These are phyloP conservation scores for Dallia pectoralis DNA, from an alignment of 2,797 vertebrate genomes.

Conservation along the genomic window DNA sequence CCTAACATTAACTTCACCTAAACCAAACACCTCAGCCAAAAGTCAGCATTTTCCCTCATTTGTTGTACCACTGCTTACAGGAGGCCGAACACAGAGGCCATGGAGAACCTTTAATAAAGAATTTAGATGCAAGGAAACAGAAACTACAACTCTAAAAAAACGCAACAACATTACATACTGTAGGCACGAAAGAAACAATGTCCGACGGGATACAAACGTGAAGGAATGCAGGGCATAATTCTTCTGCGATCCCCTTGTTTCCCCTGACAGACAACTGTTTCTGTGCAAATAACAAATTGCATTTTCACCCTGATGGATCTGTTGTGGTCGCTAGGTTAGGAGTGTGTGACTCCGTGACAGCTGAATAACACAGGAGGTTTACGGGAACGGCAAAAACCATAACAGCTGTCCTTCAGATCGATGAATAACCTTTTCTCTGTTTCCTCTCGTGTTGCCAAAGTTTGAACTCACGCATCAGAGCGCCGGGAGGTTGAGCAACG, in stretches of 20 bases:
- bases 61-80: too few relatives aligned
- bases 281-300: background rate
- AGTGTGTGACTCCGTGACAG: background rate
- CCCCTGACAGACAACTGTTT: background rate
- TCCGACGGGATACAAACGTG: too few relatives aligned
- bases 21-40: too few relatives aligned
- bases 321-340: background rate
- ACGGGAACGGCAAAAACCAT: background rate
- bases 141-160: too few relatives aligned
- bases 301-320: background rate
- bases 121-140: too few relatives aligned
- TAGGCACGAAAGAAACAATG: too few relatives aligned
- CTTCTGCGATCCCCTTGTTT: background rate
- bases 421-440: background rate
- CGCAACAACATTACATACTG: too few relatives aligned
- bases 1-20: too few relatives aligned
- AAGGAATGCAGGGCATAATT: too few relatives aligned
- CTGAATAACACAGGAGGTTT: background rate
- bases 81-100: too few relatives aligned
- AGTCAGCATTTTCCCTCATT: too few relatives aligned
- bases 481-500: background rate
- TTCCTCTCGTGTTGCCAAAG: background rate
- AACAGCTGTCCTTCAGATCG: constrained; percentile 6
- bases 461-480: constrained; percentile 5
- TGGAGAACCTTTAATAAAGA: too few relatives aligned